Evolutionary conservation across 1,140 invertebrate genomes (phyloP).

Genomic region (Lordiphosa mommai): DNA sequence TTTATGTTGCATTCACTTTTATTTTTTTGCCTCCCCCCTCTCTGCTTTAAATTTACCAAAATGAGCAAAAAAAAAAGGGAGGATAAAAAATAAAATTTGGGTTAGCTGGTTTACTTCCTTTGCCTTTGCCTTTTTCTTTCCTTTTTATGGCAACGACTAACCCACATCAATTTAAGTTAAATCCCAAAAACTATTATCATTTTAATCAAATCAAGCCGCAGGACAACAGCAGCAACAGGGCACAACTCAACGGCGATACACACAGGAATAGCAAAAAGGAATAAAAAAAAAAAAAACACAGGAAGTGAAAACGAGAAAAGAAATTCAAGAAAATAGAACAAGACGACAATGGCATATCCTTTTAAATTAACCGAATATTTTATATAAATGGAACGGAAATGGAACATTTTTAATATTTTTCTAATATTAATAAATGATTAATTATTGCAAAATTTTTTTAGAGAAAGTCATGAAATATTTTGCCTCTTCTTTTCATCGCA

Average conservation of each 20-base stretch:
- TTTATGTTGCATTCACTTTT: constrained; percentile 36
- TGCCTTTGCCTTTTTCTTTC: neutral
- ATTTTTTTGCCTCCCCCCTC: neutral
- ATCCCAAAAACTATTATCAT: constrained; percentile 70
- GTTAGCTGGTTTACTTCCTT: neutral
- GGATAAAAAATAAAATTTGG: constrained; percentile 15
- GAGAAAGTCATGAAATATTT: too few relatives aligned
- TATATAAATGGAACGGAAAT: too few relatives aligned
- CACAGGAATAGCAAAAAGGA: constrained; percentile 10
- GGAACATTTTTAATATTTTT: too few relatives aligned
- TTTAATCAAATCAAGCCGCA: constrained; percentile 61
- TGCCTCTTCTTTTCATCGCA: too few relatives aligned
- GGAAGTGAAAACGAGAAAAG: constrained; percentile 5
- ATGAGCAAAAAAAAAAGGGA: constrained; percentile 12
- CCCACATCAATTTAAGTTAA: constrained; percentile 66
- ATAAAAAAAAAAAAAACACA: neutral
- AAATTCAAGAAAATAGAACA: constrained; percentile 10
- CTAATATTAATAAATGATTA: too few relatives aligned
- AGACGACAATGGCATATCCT: neutral
- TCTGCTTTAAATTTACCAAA: constrained; percentile 6
- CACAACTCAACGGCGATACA: neutral
- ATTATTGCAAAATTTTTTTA: too few relatives aligned
- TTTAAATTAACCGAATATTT: neutral
- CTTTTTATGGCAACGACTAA: constrained; percentile 17
- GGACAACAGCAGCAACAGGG: constrained; percentile 18